phyloP scores from a whole-genome alignment of 2,797 vertebrate genomes.

The Acanthurus lineatus region DNA sequence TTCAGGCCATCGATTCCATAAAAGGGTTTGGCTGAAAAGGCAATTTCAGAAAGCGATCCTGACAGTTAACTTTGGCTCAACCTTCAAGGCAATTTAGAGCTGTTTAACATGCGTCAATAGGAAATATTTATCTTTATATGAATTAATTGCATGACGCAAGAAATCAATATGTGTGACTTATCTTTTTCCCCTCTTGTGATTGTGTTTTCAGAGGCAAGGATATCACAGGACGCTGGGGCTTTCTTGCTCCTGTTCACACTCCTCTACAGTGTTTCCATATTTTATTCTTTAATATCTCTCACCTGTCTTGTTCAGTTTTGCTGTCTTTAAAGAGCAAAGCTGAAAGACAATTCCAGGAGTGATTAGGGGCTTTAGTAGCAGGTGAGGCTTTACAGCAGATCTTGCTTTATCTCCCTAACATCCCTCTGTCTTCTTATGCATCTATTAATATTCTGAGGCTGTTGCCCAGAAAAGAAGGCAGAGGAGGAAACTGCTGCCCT shows the following conservation, averaged over 20 bases:
- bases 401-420: constrained; percentile 30
- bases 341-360: constrained; percentile 35
- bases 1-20: constrained; percentile 80
- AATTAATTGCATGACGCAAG: constrained; percentile 61
- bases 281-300: constrained; percentile 19
- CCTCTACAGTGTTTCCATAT: not conserved
- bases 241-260: not conserved
- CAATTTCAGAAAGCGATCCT: constrained; percentile 78
- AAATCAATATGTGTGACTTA: constrained; percentile 69
- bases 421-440: constrained; percentile 23
- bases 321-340: constrained; percentile 10
- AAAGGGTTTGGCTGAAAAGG: constrained; percentile 79
- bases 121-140: constrained; percentile 77
- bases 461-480: constrained; percentile 19
- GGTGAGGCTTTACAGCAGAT: constrained; percentile 22
- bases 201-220: constrained; percentile 33
- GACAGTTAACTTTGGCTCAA: constrained; percentile 83
- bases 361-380: constrained; percentile 30
- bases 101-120: constrained; percentile 71
- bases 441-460: constrained; percentile 50
- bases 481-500: constrained; percentile 21
- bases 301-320: constrained; percentile 8
- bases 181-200: constrained; percentile 21
- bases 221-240: constrained; percentile 26
- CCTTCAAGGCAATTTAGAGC: constrained; percentile 75